Base-by-base conservation (phyloP, 2,113 vertebrate genomes). In the Propithecus coquereli region DNA sequence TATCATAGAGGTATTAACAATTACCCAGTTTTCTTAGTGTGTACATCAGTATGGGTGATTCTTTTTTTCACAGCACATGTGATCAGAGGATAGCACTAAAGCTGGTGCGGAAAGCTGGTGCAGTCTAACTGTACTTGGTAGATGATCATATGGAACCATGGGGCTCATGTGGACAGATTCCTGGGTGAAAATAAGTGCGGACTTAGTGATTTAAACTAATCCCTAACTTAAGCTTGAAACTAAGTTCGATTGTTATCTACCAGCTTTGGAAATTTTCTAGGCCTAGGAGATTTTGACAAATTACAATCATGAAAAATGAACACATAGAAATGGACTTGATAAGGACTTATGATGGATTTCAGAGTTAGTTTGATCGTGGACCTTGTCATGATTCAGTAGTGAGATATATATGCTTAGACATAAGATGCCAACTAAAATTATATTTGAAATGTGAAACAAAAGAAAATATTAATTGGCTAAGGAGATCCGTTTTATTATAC, bases 381-480 rank as follows among this genome's bases (percentile, higher is more conserved):
- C 13, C 73, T 95, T 66, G 70, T 94, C 32, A 85, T 73, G 22
- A 54, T 6, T 54, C 59, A 8, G 8, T 87, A 59, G 52, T 57
- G 43, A 95, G 11, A 95, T 59, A 74, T 84, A 94, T 91, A 61
- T 74, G 59, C 70, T 90, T 90, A 81, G 63, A 93, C 65, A 95
- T 54, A 93, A 91, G 47, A n/a, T 97, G 92, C 50, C 84, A 95
- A 90, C 65, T 63, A 77, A 92, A 94, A 93, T 93, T 96, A 90
- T 68, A 65, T 50, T 85, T 94, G 52, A 88, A 71, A 93, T 90
- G 45, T 92, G 83, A 94, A 97, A 95, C 70, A 90, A 94, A 95
- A 88, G 91, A 94, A 96, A 94, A 86, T 92, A 92, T 70, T 94
- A 97, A 92, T 92, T 95, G 95, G 50, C 32, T 86, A 88, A 84